Evolutionary conservation across 2,888 invertebrate genomes (phyloP), one percentile per base, ranked within the genome.

Genomic region (Epinotia brunnichana): DNA sequence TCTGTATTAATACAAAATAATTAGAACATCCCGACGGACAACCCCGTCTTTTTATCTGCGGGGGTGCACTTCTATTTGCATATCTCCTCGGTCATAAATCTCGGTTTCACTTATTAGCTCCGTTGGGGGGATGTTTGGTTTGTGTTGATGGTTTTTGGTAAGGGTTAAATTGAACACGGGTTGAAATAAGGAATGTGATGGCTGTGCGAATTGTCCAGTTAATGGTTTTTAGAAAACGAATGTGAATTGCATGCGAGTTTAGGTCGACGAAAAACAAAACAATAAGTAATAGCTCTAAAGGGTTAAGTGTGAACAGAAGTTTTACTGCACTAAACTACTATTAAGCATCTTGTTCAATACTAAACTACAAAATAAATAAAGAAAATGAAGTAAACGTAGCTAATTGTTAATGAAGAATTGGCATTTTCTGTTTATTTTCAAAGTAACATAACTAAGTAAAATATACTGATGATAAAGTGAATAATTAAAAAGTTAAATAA

Each of bases 61-160:
- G 85, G 92, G 91, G 91, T 90, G 90, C 90, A 90, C 90, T 92
- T 92, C 90, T 92, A 93, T 93, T 93, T 93, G 92, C 92, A 93
- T 93, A 93, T 93, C 92, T 92, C 88, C 85, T 86, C 85, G 85
- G 87, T 90, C 91, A 92, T 93, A 93, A 93, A 93, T 93, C 93
- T 92, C 90, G 86, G 92, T 90, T 92, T 91, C 91, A 92, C 91
- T 92, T 92, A 92, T 93, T 93, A 91, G 92, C 87, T 84, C 76
- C 75, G 70, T 77, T 81, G 80, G 85, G 85, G 81, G 74, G 72
- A 77, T 80, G 87, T 85, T 84, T 83, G 59, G 72, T 64, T 71
- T 71, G 66, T n/a, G 64, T 64, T 73, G 73, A 72, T 73, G 72
- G 66, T 7, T 59, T 64, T 44, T 19, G 64, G 74, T 74, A 75